Evolutionary conservation across 2,113 vertebrate species (phyloP), one percentile per base, ranked within the genome.

Genomic region (Collichthys lucidus): DNA sequence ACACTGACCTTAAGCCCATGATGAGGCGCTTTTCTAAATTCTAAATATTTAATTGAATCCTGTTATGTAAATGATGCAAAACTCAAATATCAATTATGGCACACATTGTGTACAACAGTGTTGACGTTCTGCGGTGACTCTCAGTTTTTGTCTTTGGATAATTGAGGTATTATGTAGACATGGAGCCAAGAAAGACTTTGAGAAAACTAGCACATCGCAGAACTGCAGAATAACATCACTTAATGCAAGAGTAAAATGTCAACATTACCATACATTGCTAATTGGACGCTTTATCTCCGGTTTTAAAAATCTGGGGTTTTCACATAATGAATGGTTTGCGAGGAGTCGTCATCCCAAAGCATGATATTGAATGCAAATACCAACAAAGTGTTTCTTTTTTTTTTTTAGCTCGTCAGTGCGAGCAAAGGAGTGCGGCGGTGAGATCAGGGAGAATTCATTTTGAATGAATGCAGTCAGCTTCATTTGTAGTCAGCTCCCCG

Each of bases 211-310:
- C 62, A 29, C 20, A 15, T 80, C n/a, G 24, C 17, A 83, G 47
- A 80, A 59, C 44, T 67, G 77, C 46, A 84, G 31, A 84, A 89
- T 76, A 83, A 67, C 70, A 70, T 77, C 56, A 85, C 74, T 88
- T 81, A 81, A 80, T 77, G 61, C 80, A 79, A 49, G 74, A 86
- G 55, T 65, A 62, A 90, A 91, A 92, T 92, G 89, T 91, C 87
- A 92, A 59, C 77, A 90, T 91, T 91, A 90, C 67, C 86, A 90
- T 87, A 90, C 69, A 72, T 77, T 86, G 59, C 42, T 91, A 90
- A 91, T 89, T 80, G 78, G 79, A 87, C 64, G 56, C 35, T 91
- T 90, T 86, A 83, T 86, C 64, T 88, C 53, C 49, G 63, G 55
- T 74, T 86, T 63, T 66, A 80, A 77, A 26, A 90, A 88, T 65